A percentile compares a stretch with the other conserved stretches of the same genome.
These are phyloP conservation scores for Sycophila sp. DNA, from an alignment of 1,140 invertebrate genomes.

Conservation along the genomic window DNA sequence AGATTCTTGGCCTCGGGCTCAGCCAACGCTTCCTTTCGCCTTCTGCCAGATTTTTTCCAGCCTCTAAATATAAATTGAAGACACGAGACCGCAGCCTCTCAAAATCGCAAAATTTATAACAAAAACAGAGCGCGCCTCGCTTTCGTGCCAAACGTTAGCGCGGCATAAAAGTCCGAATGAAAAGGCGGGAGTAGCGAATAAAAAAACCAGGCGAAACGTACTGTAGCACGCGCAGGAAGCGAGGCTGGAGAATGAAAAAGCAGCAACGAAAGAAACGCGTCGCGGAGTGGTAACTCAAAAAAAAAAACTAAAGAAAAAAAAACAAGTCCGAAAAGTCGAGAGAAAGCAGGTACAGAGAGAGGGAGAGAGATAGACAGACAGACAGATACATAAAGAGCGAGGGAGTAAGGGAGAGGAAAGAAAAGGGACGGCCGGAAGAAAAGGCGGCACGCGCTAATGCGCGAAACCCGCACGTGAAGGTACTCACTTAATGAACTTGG, in stretches of 20 bases:
- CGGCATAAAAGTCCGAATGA: background rate
- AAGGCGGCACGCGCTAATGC: background rate
- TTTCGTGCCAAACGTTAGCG: background rate
- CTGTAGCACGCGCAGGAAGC: too few relatives aligned
- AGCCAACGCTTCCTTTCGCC: too few relatives aligned
- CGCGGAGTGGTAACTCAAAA: background rate
- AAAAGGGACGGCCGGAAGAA: background rate
- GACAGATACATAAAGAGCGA: background rate
- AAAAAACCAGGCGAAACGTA: too few relatives aligned
- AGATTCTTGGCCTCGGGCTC: too few relatives aligned
- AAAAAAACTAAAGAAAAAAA: background rate
- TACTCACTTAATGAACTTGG: slow-evolving; percentile 23
- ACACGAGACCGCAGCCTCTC: too few relatives aligned
- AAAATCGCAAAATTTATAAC: too few relatives aligned
- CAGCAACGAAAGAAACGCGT: background rate
- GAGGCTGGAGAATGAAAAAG: background rate
- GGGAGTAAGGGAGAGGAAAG: background rate
- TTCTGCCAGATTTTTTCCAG: too few relatives aligned
- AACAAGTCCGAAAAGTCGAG: background rate
- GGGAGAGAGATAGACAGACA: background rate
- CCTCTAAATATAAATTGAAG: too few relatives aligned
- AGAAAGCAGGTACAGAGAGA: background rate
- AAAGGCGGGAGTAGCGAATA: background rate
- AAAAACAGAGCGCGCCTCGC: too few relatives aligned
- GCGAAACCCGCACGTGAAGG: background rate